Evolutionary conservation across 2,888 invertebrate species (phyloP).

Genomic region (Phasia obesa): DNA sequence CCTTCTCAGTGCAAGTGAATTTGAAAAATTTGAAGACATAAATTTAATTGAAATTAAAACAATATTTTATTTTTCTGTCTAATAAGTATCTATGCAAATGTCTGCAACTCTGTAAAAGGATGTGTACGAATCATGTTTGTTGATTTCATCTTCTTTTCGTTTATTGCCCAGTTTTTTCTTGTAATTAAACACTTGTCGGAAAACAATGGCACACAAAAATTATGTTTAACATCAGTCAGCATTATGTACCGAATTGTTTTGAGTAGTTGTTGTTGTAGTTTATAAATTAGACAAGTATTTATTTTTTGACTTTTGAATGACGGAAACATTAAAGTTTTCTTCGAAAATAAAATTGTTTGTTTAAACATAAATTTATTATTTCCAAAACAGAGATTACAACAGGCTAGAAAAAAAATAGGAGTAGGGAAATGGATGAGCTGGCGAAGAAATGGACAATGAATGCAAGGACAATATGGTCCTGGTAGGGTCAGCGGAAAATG

Average conservation of each 20-base stretch:
- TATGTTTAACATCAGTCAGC: conserved; percentile 46
- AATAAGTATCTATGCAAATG: not conserved
- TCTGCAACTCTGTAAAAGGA: conserved; percentile 1
- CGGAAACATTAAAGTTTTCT: conserved; percentile 43
- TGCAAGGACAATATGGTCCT: too few relatives aligned
- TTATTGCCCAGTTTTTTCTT: conserved; percentile 60
- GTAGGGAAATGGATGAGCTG: too few relatives aligned
- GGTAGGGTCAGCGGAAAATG: too few relatives aligned
- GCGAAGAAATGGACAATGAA: too few relatives aligned
- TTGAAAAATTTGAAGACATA: too few relatives aligned
- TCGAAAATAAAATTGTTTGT: conserved; percentile 18
- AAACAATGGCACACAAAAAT: conserved; percentile 58
- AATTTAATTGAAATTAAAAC: too few relatives aligned
- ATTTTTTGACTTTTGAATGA: conserved; percentile 60
- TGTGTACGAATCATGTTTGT: conserved; percentile 1
- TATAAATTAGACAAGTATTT: conserved; percentile 32
- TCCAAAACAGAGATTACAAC: not conserved
- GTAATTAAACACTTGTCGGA: conserved; percentile 49
- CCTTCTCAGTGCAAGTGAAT: too few relatives aligned
- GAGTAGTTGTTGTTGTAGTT: conserved; percentile 26
- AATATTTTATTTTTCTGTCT: too few relatives aligned
- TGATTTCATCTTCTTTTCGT: conserved; percentile 12
- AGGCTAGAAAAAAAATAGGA: not conserved
- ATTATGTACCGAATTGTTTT: conserved; percentile 25
- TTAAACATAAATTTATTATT: conserved; percentile 11